These are phyloP conservation scores for Chrysocyon brachyurus DNA, from an alignment of 2,797 vertebrate genomes.

Conservation along the genomic window DNA sequence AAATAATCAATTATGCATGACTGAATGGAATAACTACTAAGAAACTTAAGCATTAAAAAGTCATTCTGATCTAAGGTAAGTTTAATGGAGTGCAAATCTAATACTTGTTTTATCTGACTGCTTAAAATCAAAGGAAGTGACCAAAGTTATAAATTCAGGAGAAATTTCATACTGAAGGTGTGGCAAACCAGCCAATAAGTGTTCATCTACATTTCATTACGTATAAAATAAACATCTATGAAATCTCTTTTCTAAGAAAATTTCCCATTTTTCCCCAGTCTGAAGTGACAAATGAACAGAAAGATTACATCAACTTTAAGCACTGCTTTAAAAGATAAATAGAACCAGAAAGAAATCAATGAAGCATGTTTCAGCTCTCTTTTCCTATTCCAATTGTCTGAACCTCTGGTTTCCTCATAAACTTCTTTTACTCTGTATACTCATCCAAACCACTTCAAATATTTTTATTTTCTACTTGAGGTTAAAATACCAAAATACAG, in stretches of 20 bases:
- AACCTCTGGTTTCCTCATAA: background rate
- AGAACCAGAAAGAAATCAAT: background rate
- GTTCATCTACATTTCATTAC: background rate
- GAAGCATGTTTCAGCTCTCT: background rate
- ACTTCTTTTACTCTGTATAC: background rate
- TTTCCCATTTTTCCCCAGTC: background rate
- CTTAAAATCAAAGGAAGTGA: slow-evolving; percentile 35
- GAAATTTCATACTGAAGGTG: background rate
- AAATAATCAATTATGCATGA: background rate
- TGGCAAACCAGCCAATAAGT: background rate
- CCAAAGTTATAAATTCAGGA: background rate
- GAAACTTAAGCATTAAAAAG: background rate
- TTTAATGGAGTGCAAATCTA: slow-evolving; percentile 48
- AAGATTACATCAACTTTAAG: background rate
- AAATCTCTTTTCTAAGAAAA: background rate
- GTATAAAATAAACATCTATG: background rate
- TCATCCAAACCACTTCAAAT: background rate
- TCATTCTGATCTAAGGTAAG: slow-evolving; percentile 47
- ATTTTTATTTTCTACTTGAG: background rate
- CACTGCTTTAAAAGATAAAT: background rate
- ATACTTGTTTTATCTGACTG: slow-evolving; percentile 3
- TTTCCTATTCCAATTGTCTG: background rate
- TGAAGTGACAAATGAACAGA: background rate
- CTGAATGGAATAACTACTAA: slow-evolving; percentile 16
- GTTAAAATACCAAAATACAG: slow-evolving; percentile 1